Base-by-base conservation (phyloP, 2,888 invertebrate species). In the Agrochola lychnidis region DNA sequence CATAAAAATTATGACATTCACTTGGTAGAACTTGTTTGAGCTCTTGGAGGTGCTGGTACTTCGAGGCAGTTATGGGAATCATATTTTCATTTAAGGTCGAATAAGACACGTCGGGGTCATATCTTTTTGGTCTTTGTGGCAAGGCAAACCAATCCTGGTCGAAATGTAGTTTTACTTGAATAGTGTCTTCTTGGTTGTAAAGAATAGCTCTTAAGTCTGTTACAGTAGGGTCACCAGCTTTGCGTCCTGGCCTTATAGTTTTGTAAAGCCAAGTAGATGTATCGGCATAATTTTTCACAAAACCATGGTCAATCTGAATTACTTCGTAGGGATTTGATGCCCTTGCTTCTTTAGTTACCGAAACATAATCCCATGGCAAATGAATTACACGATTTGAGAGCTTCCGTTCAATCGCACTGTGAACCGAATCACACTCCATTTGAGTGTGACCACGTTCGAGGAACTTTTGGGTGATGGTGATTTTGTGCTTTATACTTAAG, bases 51-150 rank as follows among this genome's bases (percentile, higher is more conserved):
- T 61, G 59, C 14, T 68, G 59, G 16, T 51, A 67, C n/a, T 73
- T 73, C 36, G 59, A 59, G 30, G 67, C 59, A 73, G 73, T 61
- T 51, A 68, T 67, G 48, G 68, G n/a, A 67, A 73, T 59, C 48
- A 48, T 56, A 25, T 36, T 57, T 36, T 25, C 10, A 73, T 73
- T 12, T 67, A 73, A 66, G 30, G 45, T 19, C 42, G 3, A 66
- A 48, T 67, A 67, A n/a, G 68, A 42, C n/a, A 56, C 68, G 40
- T 69, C 40, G 56, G 53, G 68, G n/a, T 69, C 56, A 56, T 16
- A 69, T 57, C 19, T 6, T 53, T 53, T 67, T 67, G 12, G 67
- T 4, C 53, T 67, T n/a, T 59, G 66, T 36, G 66, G 59, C 66
- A 73, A 59, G 12, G 56, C 36, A 12, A 36, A 45, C 30, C 48